These are phyloP conservation scores for Arothron firmamentum DNA, from an alignment of 2,113 vertebrate genomes.

Conservation along the genomic window DNA sequence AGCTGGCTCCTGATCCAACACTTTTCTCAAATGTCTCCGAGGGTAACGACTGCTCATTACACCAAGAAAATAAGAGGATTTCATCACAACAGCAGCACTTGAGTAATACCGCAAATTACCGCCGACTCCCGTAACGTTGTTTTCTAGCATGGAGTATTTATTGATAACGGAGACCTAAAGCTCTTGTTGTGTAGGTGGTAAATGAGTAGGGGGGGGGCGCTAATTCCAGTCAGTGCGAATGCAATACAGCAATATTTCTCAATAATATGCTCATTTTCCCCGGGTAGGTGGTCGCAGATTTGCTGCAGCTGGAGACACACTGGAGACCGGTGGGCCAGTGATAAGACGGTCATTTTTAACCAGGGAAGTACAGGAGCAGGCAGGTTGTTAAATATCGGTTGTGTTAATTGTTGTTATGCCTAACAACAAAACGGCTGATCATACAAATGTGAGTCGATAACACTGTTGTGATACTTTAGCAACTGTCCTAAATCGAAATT, in stretches of 20 bases:
- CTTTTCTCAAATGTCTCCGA: conserved; percentile 13
- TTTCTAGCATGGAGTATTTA: conserved; percentile 41
- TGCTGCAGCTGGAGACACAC: conserved; percentile 43
- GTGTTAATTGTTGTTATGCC: neutral
- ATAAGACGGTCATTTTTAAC: conserved; percentile 47
- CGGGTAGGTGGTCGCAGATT: conserved; percentile 30
- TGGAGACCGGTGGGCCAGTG: conserved; percentile 40
- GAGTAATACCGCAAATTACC: conserved; percentile 46
- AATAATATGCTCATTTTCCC: conserved; percentile 63
- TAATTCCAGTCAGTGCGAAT: conserved; percentile 66
- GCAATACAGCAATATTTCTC: conserved; percentile 62
- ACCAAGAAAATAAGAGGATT: conserved; percentile 52
- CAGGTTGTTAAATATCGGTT: no score
- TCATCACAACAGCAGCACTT: conserved; percentile 40
- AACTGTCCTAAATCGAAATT: no score
- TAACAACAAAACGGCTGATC: no score
- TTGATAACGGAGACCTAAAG: conserved; percentile 42
- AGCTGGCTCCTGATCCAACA: neutral
- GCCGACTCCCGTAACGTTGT: conserved; percentile 42
- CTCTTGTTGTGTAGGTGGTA: conserved; percentile 38
- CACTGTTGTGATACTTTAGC: no score
- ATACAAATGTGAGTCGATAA: no score
- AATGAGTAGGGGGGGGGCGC: conserved; percentile 49
- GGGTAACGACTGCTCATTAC: conserved; percentile 31
- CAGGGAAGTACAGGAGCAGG: conserved; percentile 30